Percentiles rank a stretch among this genome's conserved stretches.
Evolutionary conservation across 1,140 invertebrate species (phyloP).

Genomic region (Dinoponera quadriceps): DNA sequence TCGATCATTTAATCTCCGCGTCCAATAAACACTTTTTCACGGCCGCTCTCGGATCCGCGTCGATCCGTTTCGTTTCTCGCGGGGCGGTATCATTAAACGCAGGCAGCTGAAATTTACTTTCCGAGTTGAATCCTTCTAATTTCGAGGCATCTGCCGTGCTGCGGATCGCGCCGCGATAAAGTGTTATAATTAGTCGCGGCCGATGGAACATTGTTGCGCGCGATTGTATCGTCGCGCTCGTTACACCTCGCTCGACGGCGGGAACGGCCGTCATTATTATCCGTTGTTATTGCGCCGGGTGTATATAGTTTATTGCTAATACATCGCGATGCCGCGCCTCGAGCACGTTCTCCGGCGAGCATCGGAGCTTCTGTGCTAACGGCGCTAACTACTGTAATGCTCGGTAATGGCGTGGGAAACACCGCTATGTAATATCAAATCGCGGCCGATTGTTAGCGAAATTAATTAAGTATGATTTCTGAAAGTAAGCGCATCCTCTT

Average conservation of each 20-base stretch:
- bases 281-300: constrained; percentile 50
- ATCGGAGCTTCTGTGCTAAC: constrained; percentile 41
- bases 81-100: constrained; percentile 37
- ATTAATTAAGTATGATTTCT: constrained; percentile 55
- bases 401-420: constrained; percentile 49
- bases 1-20: constrained; percentile 16
- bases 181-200: constrained; percentile 51
- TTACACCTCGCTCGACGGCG: constrained; percentile 49
- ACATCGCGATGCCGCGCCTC: constrained; percentile 31
- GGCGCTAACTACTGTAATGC: constrained; percentile 55
- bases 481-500: constrained; percentile 7
- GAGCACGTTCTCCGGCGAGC: constrained; percentile 45
- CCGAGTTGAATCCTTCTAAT: constrained; percentile 33
- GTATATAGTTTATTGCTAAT: constrained; percentile 60
- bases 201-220: constrained; percentile 49
- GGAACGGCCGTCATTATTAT: constrained; percentile 46
- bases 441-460: constrained; percentile 40
- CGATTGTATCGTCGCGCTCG: constrained; percentile 57
- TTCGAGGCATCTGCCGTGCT: constrained; percentile 21
- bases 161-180: constrained; percentile 43
- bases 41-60: not conserved
- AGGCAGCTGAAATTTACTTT: constrained; percentile 28
- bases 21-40: constrained; percentile 18
- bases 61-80: constrained; percentile 12
- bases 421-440: constrained; percentile 11